These are phyloP conservation scores for Rhabdomys dilectus DNA, from an alignment of 2,113 vertebrate species.

Conservation along the genomic window DNA sequence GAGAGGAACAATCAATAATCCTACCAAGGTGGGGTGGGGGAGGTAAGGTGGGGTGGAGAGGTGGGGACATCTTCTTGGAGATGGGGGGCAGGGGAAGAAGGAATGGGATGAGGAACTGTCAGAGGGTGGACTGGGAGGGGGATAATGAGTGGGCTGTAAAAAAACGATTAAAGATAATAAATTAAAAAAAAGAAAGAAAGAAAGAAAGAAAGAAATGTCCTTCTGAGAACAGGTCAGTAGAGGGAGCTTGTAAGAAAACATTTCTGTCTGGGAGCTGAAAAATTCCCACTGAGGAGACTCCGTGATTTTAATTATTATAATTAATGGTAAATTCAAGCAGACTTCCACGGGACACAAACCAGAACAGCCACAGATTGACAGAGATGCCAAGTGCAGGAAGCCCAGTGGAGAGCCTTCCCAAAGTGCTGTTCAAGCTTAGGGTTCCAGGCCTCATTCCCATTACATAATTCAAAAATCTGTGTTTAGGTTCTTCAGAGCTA, in stretches of 20 bases:
- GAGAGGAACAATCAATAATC: neutral
- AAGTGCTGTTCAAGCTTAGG: neutral
- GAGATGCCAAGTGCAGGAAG: neutral
- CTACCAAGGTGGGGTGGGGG: neutral
- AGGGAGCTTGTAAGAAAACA: conserved; percentile 39
- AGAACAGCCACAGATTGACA: neutral
- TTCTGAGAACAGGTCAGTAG: conserved; percentile 64
- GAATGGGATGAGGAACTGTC: too few species aligned
- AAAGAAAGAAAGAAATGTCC: neutral
- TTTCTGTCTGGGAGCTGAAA: conserved; percentile 37
- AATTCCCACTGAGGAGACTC: conserved; percentile 73
- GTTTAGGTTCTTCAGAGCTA: neutral
- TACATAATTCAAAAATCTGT: neutral
- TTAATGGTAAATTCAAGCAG: conserved; percentile 69
- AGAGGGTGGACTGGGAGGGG: too few species aligned
- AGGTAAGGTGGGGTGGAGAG: too few species aligned
- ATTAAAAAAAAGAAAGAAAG: too few species aligned
- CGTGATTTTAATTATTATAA: conserved; percentile 76
- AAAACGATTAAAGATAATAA: too few species aligned
- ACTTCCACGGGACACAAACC: conserved; percentile 52
- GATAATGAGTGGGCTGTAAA: too few species aligned
- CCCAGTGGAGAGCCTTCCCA: neutral
- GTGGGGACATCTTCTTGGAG: too few species aligned
- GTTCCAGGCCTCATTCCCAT: neutral
- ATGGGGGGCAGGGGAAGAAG: too few species aligned